These are phyloP conservation scores for Callosobruchus maculatus DNA, from an alignment of 2,888 invertebrate genomes.

Conservation along the genomic window DNA sequence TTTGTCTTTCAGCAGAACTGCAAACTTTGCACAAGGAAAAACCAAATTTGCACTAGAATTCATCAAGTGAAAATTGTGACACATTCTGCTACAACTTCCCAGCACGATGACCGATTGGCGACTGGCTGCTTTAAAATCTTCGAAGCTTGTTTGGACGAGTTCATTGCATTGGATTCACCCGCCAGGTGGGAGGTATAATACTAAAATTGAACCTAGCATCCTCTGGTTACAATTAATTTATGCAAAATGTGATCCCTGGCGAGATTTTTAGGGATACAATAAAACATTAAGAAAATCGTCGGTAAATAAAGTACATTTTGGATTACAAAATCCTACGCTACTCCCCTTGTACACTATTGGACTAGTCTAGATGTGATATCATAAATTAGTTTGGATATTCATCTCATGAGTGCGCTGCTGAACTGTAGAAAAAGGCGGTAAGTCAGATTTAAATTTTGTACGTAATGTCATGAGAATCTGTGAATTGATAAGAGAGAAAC, in stretches of 20 bases:
- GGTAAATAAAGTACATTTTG: background rate
- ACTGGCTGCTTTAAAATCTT: constrained; percentile 48
- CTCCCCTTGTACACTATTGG: constrained; percentile 21
- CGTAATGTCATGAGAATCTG: background rate
- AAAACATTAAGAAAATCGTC: background rate
- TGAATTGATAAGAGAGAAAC: background rate
- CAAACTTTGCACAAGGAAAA: constrained; percentile 40
- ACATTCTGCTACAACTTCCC: constrained; percentile 50
- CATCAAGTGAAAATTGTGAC: constrained; percentile 48
- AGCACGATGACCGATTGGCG: constrained; percentile 49
- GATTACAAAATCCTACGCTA: constrained; percentile 2
- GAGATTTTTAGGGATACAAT: background rate
- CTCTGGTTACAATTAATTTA: background rate
- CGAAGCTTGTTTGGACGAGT: constrained; percentile 51
- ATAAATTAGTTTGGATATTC: constrained; percentile 16
- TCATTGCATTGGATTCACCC: constrained; percentile 34
- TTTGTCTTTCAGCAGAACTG: constrained; percentile 34
- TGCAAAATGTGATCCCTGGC: background rate
- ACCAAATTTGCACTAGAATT: constrained; percentile 44
- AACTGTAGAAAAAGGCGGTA: background rate
- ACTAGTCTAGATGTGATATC: constrained; percentile 22
- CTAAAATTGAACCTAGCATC: constrained; percentile 2
- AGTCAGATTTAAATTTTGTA: background rate
- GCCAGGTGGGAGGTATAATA: constrained; percentile 15
- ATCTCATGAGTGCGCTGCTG: constrained; percentile 21